These are phyloP conservation scores for Nyctibius grandis DNA, from an alignment of 2,797 vertebrate species.

Conservation along the genomic window DNA sequence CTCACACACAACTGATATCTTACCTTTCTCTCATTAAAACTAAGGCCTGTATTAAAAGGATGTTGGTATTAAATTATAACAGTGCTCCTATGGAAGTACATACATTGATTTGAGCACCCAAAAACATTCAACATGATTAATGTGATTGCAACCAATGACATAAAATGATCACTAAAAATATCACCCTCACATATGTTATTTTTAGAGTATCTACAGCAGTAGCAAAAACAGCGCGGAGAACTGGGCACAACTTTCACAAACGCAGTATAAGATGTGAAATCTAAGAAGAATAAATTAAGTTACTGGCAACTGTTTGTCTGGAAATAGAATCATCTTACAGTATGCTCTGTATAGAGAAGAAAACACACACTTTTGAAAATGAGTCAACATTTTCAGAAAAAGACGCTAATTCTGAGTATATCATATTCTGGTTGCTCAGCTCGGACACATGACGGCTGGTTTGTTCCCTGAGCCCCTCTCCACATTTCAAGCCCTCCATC, in stretches of 20 bases:
- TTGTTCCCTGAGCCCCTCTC: neutral
- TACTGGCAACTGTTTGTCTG: constrained; percentile 45
- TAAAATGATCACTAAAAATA: constrained; percentile 21
- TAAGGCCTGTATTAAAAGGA: neutral
- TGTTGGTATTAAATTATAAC: neutral
- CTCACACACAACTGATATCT: neutral
- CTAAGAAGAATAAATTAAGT: constrained; percentile 53
- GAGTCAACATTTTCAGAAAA: constrained; percentile 21
- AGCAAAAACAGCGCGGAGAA: constrained; percentile 29
- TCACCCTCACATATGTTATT: constrained; percentile 16
- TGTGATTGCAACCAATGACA: constrained; percentile 4
- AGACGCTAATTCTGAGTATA: neutral
- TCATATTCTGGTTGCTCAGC: neutral
- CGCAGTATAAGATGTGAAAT: constrained; percentile 35
- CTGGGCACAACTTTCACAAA: constrained; percentile 52
- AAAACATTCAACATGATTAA: neutral
- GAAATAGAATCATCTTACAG: constrained; percentile 48
- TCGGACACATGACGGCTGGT: neutral
- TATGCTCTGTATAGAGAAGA: neutral
- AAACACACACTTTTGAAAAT: constrained; percentile 33
- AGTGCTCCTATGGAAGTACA: neutral
- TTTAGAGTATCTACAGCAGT: constrained; percentile 26
- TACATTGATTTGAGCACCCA: neutral
- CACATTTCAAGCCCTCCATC: neutral
- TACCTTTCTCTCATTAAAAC: neutral